Evolutionary conservation across 2,888 invertebrate species (phyloP), one percentile per base, ranked within the genome.

Genomic region (Xestoiulus laeticollis): DNA sequence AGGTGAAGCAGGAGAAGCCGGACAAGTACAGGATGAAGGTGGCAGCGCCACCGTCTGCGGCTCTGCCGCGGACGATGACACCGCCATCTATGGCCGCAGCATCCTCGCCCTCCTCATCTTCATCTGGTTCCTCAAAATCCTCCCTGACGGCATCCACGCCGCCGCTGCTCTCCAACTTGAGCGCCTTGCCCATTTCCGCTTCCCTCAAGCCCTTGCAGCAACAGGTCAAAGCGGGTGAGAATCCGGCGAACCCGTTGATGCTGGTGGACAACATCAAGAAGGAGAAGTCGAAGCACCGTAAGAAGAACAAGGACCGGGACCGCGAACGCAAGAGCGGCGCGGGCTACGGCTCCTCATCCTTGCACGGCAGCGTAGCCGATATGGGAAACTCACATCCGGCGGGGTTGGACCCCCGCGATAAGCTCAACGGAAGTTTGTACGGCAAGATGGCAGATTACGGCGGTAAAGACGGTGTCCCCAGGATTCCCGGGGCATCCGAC

Each of bases 181-280:
- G 87, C 59, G 88, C 89, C 78, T 86, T 87, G 32, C 59, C 88
- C 59, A 48, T 87, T 44, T 83, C 88, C 32, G 90, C 87, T 16
- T 38, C 85, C 87, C 87, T 89, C 53, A 86, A 88, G 48, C 88
- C 88, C 48, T 44, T 85, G 91, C 48, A 48, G 48, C 48, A 48
- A 12, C 83, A 92, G 92, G 88, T 91, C 91, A n/a, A 92, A 92
- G 88, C 85, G 3, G 53, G 26, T 3, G 90, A 91, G 89, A 92
- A 92, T 19, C 92, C 92, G 86, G 90, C 91, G 6, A 89, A 91
- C 22, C 89, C 90, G 53, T 90, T 91, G 38, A 91, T 91, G 87
- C 91, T 91, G 32, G 90, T 91, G 33, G 91, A 91, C 22, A 90
- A 91, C 32, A 90, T 92, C 19, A 91, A 91, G 88, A 91, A 91